Conservation (phyloP, 1,140 invertebrate species). For the Prorops nasuta region DNA sequence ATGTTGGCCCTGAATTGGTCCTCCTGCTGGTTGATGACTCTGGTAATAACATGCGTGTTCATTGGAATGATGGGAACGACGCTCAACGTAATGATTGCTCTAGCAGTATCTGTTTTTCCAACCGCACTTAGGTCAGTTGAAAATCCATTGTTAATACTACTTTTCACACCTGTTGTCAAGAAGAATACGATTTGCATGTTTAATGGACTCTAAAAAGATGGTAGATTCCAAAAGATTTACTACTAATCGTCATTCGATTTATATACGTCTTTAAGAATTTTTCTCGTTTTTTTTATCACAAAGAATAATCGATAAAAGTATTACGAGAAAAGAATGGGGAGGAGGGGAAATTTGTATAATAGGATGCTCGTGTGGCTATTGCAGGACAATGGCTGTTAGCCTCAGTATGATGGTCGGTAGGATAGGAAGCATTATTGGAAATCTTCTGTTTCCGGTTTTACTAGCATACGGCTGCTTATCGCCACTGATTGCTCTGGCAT, state of each 20-base stretch:
- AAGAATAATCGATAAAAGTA: too few species aligned
- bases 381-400: slow-evolving; percentile 56
- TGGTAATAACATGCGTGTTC: slow-evolving; percentile 55
- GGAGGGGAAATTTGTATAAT: too few species aligned
- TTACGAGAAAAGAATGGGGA: too few species aligned
- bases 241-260: too few species aligned
- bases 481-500: slow-evolving; percentile 47
- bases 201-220: background rate
- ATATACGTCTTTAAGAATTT: too few species aligned
- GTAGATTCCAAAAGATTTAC: background rate
- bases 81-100: slow-evolving; percentile 56
- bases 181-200: too few species aligned
- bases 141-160: too few species aligned
- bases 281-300: too few species aligned
- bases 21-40: slow-evolving; percentile 39
- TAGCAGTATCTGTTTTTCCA: slow-evolving; percentile 61
- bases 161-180: too few species aligned
- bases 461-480: slow-evolving; percentile 48
- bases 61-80: slow-evolving; percentile 57
- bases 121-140: slow-evolving; percentile 57
- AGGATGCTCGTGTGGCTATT: too few species aligned
- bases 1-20: slow-evolving; percentile 39
- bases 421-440: slow-evolving; percentile 53
- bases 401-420: slow-evolving; percentile 55
- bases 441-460: slow-evolving; percentile 54